Conservation (phyloP, 2,888 invertebrate species). For the Sinhomidia bicolor region DNA sequence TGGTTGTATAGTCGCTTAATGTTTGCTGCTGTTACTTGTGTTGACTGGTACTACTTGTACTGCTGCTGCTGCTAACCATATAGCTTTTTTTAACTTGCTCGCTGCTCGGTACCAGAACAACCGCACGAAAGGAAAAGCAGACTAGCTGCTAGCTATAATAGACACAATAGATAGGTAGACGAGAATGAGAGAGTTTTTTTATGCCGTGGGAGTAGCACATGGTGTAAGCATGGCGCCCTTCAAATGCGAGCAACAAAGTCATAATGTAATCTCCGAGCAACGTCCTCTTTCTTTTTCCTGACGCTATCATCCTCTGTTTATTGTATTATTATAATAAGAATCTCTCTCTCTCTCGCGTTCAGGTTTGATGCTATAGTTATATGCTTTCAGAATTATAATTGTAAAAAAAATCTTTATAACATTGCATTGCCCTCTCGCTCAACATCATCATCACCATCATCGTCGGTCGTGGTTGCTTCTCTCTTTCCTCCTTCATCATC, state of each 20-base stretch:
- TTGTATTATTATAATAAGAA: constrained; percentile 35
- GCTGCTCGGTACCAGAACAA: constrained; percentile 16
- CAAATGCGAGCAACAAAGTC: constrained; percentile 73
- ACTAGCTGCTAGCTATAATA: background rate
- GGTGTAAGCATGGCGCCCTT: constrained; percentile 76
- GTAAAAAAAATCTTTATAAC: constrained; percentile 36
- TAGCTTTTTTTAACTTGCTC: background rate
- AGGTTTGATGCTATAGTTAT: background rate
- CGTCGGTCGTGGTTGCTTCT: constrained; percentile 16
- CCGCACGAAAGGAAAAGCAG: background rate
- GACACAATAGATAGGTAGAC: background rate
- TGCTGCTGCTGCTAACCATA: background rate
- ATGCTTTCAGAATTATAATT: constrained; percentile 22
- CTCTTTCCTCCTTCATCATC: too few species aligned
- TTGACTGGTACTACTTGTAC: background rate
- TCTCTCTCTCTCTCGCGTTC: constrained; percentile 1
- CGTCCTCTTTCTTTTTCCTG: constrained; percentile 61
- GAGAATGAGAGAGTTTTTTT: constrained; percentile 36
- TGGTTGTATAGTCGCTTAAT: background rate
- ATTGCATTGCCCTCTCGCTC: constrained; percentile 50
- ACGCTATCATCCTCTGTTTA: constrained; percentile 19
- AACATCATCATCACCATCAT: constrained; percentile 9
- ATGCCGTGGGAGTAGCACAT: constrained; percentile 74
- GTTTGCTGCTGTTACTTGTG: background rate
- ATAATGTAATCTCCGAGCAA: constrained; percentile 71